These are phyloP conservation scores for Onychomys leucogaster DNA, from an alignment of 2,797 vertebrate genomes.

Conservation along the genomic window DNA sequence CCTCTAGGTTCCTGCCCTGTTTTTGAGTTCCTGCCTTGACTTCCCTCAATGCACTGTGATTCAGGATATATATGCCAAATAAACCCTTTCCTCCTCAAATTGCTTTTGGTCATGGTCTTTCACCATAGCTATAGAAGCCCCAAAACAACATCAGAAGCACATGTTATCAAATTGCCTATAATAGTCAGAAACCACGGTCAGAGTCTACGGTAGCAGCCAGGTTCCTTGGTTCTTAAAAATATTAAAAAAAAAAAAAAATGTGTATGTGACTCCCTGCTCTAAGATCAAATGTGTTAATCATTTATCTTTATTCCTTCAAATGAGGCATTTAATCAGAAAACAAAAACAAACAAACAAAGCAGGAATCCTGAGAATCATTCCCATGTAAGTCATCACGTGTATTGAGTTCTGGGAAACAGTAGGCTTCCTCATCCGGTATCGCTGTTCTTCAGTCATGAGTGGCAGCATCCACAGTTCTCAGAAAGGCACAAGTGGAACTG, in stretches of 20 bases:
- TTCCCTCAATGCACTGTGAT: not conserved
- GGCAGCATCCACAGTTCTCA: not conserved
- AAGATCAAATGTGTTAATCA: not conserved
- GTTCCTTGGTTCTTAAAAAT: not conserved
- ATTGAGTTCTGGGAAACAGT: constrained; percentile 34
- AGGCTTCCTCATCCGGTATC: not conserved
- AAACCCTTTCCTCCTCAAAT: not conserved
- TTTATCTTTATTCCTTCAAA: constrained; percentile 46
- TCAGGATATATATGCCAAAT: not conserved
- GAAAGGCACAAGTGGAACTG: constrained; percentile 3
- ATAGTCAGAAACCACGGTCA: not conserved
- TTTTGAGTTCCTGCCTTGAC: not conserved
- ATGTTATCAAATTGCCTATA: not conserved
- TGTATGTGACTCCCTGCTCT: not conserved
- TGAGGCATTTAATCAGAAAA: constrained; percentile 2
- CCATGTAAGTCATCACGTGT: not conserved
- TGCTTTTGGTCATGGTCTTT: not conserved
- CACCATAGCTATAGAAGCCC: not conserved
- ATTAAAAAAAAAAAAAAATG: not conserved
- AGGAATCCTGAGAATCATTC: constrained; percentile 20
- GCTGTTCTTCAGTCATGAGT: not conserved
- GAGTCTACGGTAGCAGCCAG: not conserved
- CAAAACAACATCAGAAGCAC: not conserved
- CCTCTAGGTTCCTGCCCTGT: not conserved
- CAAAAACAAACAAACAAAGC: not conserved